Evolutionary conservation across 2,888 invertebrate species (phyloP).

Genomic region (Beris morrisii): DNA sequence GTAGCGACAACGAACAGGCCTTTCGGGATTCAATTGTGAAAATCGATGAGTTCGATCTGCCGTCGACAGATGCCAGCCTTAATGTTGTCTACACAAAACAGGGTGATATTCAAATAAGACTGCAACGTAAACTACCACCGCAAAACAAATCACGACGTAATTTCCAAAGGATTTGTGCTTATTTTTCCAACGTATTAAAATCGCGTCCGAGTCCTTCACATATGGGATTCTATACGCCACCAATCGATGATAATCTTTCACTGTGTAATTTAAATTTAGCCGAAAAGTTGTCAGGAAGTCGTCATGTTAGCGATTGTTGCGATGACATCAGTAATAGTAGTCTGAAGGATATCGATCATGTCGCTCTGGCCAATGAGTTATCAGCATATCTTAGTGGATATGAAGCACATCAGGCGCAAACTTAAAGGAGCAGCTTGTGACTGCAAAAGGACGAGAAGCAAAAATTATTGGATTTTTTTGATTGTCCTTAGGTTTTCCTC

Average conservation of each 20-base stretch:
- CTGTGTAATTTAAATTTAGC: slow-evolving; percentile 15
- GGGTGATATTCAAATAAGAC: slow-evolving; percentile 41
- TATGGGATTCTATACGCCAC: slow-evolving; percentile 42
- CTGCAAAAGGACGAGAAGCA: no score
- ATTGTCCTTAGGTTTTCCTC: no score
- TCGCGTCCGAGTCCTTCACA: slow-evolving; percentile 36
- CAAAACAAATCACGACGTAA: slow-evolving; percentile 20
- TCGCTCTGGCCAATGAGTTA: slow-evolving; percentile 59
- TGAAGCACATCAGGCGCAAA: background rate
- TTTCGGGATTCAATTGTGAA: slow-evolving; percentile 38
- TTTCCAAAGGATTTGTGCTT: slow-evolving; percentile 32
- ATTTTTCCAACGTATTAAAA: slow-evolving; percentile 31
- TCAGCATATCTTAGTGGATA: slow-evolving; percentile 60
- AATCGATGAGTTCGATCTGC: slow-evolving; percentile 41
- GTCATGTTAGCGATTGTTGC: background rate
- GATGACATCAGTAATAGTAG: slow-evolving; percentile 36
- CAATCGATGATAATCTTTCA: slow-evolving; percentile 37
- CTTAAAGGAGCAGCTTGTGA: no score
- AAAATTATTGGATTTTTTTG: no score
- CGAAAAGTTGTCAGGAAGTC: background rate
- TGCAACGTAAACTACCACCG: slow-evolving; percentile 35
- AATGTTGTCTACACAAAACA: slow-evolving; percentile 40
- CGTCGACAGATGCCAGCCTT: slow-evolving; percentile 41
- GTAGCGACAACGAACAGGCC: background rate
- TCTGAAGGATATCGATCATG: slow-evolving; percentile 27